Evolutionary conservation across 92 coral and sea anemone genomes (phyloP).

Genomic region (Blastomussa wellsi): DNA sequence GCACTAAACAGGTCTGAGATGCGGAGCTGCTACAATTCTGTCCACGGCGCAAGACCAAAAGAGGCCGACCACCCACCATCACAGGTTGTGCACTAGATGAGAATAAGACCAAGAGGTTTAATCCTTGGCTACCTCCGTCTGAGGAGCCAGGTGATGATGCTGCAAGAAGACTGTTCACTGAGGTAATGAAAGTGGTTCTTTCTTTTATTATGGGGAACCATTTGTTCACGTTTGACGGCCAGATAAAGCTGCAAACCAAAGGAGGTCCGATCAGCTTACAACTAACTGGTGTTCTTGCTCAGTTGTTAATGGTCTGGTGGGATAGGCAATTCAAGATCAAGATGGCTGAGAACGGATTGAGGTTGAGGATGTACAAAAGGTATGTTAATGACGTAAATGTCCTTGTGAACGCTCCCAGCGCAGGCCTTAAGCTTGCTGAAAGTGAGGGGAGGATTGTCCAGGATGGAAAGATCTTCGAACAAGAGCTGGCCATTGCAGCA

Average conservation of each 20-base stretch:
- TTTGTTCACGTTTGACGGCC: no score
- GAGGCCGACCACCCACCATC: slow-evolving; percentile 58
- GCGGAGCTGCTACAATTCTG: slow-evolving; percentile 34
- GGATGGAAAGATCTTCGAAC: background rate
- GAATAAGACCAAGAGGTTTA: slow-evolving; percentile 41
- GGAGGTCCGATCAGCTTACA: slow-evolving; percentile 57
- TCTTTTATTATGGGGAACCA: no score
- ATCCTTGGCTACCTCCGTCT: slow-evolving; percentile 38
- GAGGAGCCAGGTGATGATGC: no score
- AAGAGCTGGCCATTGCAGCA: background rate
- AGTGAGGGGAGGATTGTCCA: background rate
- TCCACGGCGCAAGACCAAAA: slow-evolving; percentile 48
- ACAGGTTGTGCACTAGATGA: slow-evolving; percentile 56
- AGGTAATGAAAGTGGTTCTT: no score
- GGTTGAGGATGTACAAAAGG: no score
- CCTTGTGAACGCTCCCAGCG: background rate
- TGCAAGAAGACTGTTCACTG: no score
- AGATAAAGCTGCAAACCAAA: slow-evolving; percentile 1
- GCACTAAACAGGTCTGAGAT: slow-evolving; percentile 45
- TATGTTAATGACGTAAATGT: no score
- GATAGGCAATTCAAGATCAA: no score
- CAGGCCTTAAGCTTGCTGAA: background rate
- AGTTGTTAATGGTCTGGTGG: no score
- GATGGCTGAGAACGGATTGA: no score
- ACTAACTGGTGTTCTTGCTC: no score